These are phyloP conservation scores for Amiota minor DNA, from an alignment of 2,888 invertebrate species.

Conservation along the genomic window DNA sequence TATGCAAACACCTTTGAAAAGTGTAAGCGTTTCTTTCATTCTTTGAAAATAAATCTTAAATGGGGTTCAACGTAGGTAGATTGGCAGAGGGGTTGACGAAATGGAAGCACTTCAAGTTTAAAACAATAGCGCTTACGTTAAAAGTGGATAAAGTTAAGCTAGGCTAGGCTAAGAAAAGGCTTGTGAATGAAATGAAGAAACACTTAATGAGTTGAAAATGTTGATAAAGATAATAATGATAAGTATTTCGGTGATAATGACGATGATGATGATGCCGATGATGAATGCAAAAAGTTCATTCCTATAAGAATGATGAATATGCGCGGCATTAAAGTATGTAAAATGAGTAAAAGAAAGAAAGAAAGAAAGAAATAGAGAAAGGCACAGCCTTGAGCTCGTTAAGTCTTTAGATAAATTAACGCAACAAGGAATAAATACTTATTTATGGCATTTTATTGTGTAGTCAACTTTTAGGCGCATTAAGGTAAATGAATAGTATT, in stretches of 20 bases:
- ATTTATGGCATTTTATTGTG: conserved; percentile 9
- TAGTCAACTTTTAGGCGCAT: conserved; percentile 24
- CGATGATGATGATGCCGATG: neutral
- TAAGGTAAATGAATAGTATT: conserved; percentile 25
- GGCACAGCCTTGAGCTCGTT: conserved; percentile 31
- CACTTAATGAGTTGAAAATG: conserved; percentile 9
- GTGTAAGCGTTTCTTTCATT: neutral
- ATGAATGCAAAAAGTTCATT: neutral
- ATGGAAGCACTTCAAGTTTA: neutral
- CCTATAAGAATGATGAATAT: conserved; percentile 27
- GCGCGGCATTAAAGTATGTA: neutral
- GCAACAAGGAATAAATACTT: conserved; percentile 10
- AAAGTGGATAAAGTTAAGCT: conserved; percentile 4
- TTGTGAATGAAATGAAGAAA: neutral
- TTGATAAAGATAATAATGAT: neutral
- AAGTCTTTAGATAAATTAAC: conserved; percentile 49
- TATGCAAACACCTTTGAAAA: conserved; percentile 16
- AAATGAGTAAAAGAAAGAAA: too few species aligned
- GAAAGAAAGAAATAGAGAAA: conserved; percentile 3
- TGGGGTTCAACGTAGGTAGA: neutral
- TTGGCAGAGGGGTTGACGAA: neutral
- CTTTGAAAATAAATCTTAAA: neutral
- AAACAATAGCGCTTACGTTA: conserved; percentile 15
- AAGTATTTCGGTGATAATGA: neutral
- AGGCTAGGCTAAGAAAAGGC: neutral